Conservation (phyloP, 2,888 invertebrate genomes). For the Linhomoeus sp. region DNA sequence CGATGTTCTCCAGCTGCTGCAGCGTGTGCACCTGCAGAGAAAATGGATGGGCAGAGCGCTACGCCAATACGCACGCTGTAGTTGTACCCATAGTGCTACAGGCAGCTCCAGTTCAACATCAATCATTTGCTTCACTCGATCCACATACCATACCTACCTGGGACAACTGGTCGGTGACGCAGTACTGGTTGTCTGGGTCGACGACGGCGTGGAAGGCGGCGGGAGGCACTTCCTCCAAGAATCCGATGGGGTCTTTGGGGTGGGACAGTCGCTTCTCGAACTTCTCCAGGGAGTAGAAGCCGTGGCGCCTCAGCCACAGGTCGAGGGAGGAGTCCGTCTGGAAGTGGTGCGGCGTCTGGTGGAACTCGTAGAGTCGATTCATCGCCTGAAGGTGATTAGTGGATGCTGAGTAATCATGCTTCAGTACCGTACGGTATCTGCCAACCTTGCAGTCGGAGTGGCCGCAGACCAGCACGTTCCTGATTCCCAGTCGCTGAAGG, state of each 20-base stretch:
- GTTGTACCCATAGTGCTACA: not conserved
- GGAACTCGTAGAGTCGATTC: conserved; percentile 64
- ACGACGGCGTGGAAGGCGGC: conserved; percentile 78
- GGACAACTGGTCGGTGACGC: conserved; percentile 71
- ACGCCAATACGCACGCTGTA: not conserved
- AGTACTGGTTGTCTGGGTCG: conserved; percentile 64
- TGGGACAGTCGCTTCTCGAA: too few relatives aligned
- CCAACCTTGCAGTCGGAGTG: conserved; percentile 79
- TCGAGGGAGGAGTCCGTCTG: conserved; percentile 49
- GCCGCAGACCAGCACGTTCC: conserved; percentile 82
- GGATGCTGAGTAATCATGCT: too few relatives aligned
- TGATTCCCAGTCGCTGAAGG: conserved; percentile 67
- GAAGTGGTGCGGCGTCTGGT: conserved; percentile 37
- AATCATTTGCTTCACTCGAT: not conserved
- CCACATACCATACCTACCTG: conserved; percentile 42
- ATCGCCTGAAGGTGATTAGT: conserved; percentile 67
- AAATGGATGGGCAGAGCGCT: not conserved
- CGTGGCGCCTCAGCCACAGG: conserved; percentile 77
- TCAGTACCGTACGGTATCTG: too few relatives aligned
- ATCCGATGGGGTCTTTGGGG: conserved; percentile 50
- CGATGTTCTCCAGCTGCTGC: conserved; percentile 22
- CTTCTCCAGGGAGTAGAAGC: conserved; percentile 55
- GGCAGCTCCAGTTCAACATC: not conserved
- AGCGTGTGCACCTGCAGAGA: conserved; percentile 22
- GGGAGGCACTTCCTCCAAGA: conserved; percentile 65